Conservation (phyloP, 2,113 vertebrate genomes). For the Corynorhinus townsendii region DNA sequence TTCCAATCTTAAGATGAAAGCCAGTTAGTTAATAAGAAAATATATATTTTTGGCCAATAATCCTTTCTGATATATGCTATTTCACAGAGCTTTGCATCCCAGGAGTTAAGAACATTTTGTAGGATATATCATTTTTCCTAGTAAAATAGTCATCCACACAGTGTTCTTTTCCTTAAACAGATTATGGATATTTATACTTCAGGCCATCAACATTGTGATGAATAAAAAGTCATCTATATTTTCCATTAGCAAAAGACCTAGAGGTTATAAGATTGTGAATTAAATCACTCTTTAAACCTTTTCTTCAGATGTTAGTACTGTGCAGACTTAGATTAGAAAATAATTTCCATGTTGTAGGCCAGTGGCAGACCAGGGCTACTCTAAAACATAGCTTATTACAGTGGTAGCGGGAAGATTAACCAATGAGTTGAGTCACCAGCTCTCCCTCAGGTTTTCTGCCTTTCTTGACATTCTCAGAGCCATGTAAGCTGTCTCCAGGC, state of each 20-base stretch:
- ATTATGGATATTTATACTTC: not conserved
- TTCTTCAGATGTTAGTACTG: not conserved
- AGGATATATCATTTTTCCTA: not conserved
- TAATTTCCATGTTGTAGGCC: not conserved
- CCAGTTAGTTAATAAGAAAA: not conserved
- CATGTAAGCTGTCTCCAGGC: not conserved
- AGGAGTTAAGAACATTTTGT: not conserved
- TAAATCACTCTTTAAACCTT: not conserved
- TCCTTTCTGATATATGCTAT: not conserved
- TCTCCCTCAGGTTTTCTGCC: not conserved
- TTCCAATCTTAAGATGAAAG: not conserved
- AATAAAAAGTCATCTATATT: not conserved
- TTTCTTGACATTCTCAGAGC: not conserved
- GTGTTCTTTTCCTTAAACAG: not conserved
- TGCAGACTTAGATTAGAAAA: not conserved
- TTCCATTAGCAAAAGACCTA: not conserved
- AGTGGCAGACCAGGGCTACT: not conserved
- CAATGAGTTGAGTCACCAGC: not conserved
- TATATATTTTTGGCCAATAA: not conserved
- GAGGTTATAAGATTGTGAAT: not conserved
- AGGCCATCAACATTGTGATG: not conserved
- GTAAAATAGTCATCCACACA: not conserved
- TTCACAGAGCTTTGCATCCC: not conserved
- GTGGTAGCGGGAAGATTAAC: not conserved
- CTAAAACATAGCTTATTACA: not conserved